Evolutionary conservation across 2,888 invertebrate genomes (phyloP).

Genomic region (Aradus depressus): DNA sequence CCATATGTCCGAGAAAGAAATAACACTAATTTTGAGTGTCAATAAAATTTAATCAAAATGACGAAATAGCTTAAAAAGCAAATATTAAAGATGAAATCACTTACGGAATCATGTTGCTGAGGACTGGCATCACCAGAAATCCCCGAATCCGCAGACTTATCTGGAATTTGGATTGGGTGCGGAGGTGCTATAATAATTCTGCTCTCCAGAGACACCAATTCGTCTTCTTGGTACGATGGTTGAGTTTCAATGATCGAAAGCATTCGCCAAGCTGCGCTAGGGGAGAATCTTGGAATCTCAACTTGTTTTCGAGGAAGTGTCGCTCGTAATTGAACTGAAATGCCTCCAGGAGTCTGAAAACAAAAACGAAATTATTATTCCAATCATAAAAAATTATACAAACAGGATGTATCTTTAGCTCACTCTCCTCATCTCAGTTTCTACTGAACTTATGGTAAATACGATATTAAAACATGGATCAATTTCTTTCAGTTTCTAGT

Average conservation of each 20-base stretch:
- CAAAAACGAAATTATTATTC: not conserved
- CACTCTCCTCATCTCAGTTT: too few relatives aligned
- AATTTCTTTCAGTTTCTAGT: too few relatives aligned
- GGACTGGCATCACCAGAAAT: conserved; percentile 68
- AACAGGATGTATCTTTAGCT: not conserved
- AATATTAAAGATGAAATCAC: conserved; percentile 23
- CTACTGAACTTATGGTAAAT: too few relatives aligned
- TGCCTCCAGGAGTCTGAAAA: conserved; percentile 38
- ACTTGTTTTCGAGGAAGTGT: conserved; percentile 67
- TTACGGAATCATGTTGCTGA: conserved; percentile 33
- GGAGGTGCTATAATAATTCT: conserved; percentile 37
- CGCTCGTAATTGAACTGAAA: conserved; percentile 61
- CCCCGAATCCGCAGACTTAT: conserved; percentile 73
- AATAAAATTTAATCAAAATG: too few relatives aligned
- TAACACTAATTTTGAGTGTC: too few relatives aligned
- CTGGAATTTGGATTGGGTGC: conserved; percentile 35
- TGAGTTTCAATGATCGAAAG: conserved; percentile 48
- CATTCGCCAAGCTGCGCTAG: conserved; percentile 71
- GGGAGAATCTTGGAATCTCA: conserved; percentile 68
- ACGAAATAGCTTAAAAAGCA: too few relatives aligned
- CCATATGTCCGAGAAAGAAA: not conserved
- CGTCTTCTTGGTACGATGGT: conserved; percentile 30
- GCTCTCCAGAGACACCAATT: conserved; percentile 42
- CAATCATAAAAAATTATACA: not conserved
- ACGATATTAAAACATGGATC: too few relatives aligned